Conservation (phyloP, 2,113 vertebrate genomes). For the cat (Felis catus) region DNA sequence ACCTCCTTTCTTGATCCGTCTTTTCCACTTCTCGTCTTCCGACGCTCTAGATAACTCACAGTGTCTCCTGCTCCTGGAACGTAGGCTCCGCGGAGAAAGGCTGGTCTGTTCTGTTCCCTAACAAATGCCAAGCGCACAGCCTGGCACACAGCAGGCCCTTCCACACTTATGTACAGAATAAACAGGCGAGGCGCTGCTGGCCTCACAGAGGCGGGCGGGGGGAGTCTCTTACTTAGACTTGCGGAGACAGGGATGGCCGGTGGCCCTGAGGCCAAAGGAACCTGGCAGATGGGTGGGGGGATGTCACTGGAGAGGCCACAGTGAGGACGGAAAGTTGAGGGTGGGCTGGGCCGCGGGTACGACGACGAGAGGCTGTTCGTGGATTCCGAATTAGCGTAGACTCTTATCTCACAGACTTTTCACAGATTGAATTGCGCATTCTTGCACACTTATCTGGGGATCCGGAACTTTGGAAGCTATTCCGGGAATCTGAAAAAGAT, state of each 20-base stretch:
- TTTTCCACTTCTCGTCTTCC: not conserved
- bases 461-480: constrained; percentile 91
- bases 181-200: not conserved
- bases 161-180: not conserved
- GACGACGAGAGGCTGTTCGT: no score
- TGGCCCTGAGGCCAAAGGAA: not conserved
- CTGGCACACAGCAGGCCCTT: not conserved
- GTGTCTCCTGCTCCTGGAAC: not conserved
- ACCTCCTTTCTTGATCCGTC: not conserved
- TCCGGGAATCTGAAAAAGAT: constrained; percentile 86
- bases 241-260: not conserved
- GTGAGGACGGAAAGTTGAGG: not conserved
- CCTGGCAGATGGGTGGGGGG: not conserved
- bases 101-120: not conserved
- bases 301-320: accelerated
- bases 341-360: not conserved
- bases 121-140: not conserved
- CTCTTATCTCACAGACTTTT: constrained; percentile 89
- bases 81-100: no score
- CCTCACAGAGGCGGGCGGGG: not conserved
- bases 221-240: not conserved
- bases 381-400: not conserved
- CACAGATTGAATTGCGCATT: constrained; percentile 94
- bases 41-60: not conserved
- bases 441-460: constrained; percentile 95